Base-by-base conservation (phyloP, 2,113 vertebrate genomes). In the Hippoglossus stenolepis region DNA sequence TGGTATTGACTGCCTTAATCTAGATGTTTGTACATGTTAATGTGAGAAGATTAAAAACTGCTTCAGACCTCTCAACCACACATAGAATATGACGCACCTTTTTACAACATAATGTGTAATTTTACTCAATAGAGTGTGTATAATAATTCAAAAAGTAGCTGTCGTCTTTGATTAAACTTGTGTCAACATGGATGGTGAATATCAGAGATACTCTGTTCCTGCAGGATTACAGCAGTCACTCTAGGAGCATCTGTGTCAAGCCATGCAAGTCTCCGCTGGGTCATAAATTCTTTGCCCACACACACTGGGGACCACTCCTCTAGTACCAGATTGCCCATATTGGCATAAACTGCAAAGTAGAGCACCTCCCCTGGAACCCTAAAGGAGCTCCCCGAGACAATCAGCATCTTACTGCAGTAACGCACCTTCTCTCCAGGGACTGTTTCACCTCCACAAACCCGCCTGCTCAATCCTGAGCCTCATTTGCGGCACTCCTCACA, bases 321-420 rank as follows among this genome's bases (percentile, higher is more conserved):
- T 10, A 4, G 35, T 45, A 17, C 2, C 24, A 63, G 12, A 21
- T 60, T 62, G 59, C 70, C 26, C 24, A 56, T 75, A 74, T 45
- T 66, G 63, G 24, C 72, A 70, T 59, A 65, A 6, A 58, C 23
- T 61, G 28, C 54, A 70, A 38, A 26, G 12, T 43, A 12, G 20
- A 74, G 4, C 23, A 13, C 63, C 63, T 68, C 23, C 64, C 21
- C 64, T 62, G 23, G 21, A 66, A 77, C 60, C n/a, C 28, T 47
- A 5, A 78, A 80, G 70, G 8, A 77, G 56, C 70, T 73, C 64
- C 45, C 10, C 66, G 47, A 78, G 58, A 53, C 26, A 70, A 85
- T 80, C 66, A 77, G 72, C 64, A 49, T 26, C 20, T 20, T 28
- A 47, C 47, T 65, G 24, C 62, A 72, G 51, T 5, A 38, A 38